phyloP scores from a whole-genome alignment of 2,113 vertebrate species.

The Gallinago undulata region DNA sequence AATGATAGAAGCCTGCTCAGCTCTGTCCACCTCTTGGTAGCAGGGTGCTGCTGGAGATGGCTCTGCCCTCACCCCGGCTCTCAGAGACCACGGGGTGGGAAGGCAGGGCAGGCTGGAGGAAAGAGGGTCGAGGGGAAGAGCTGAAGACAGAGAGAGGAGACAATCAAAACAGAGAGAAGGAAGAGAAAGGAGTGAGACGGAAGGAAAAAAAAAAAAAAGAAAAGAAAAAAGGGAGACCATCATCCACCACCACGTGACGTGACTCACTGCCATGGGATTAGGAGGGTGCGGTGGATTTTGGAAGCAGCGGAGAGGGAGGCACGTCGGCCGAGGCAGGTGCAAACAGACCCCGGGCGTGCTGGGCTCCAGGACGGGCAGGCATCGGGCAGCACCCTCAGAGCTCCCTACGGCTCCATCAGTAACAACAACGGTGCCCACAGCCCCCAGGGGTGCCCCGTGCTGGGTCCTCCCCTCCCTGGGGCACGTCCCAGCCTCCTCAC shows the following conservation, averaged over 20 bases:
- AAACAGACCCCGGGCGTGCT: background rate
- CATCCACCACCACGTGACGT: background rate
- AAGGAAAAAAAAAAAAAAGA: background rate
- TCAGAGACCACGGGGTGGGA: fast-evolving
- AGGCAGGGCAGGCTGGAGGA: background rate
- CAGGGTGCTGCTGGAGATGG: background rate
- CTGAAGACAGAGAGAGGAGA: background rate
- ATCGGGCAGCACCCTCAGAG: background rate
- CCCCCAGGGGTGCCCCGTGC: fast-evolving
- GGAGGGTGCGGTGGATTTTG: background rate
- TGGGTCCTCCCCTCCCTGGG: fast-evolving
- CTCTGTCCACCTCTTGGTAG: background rate
- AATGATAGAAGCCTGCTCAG: background rate
- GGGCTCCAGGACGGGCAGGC: background rate
- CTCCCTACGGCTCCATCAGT: background rate
- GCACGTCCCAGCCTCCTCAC: background rate
- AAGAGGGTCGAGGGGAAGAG: background rate
- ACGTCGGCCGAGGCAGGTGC: background rate
- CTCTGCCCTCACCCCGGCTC: background rate
- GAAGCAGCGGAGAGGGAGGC: background rate
- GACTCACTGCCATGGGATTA: background rate
- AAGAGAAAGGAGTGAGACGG: background rate
- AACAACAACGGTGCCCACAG: background rate
- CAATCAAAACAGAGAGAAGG: background rate
- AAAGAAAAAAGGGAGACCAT: background rate